Base-by-base conservation (phyloP, 2,797 vertebrate genomes). In the Hydrocynus forskahlii region DNA sequence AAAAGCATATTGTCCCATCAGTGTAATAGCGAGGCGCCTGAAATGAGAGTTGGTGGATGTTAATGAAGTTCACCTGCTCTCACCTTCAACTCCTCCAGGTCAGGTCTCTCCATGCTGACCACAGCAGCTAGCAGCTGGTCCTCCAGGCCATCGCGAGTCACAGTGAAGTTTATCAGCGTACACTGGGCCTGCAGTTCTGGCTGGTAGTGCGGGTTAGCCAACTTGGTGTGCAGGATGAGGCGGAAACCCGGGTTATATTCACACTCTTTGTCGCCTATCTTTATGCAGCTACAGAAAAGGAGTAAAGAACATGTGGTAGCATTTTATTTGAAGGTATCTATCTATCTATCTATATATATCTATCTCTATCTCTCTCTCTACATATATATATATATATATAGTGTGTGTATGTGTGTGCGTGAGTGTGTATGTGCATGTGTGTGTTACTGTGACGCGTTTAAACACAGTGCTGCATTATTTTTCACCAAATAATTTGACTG, bases 131-230 rank as follows among this genome's bases (percentile, higher is more conserved):
- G 92, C 78, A 99, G 93, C 89, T 99, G 98, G 84, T 99, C 97
- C 89, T 99, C 97, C 80, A 99, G 89, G 14, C 97, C 97, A 0
- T 96, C 95, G 4, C 94, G 92, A 0, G 96, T 98, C 88, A 99
- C 97, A 0, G 96, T 98, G 92, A 99, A 99, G 88, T 99, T 96
- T 79, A 99, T 96, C 84, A 99, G 93, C 14, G 97, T 99, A 89
- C 97, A 97, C 92, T 99, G 98, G 3, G 97, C 97, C 90, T 99
- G 98, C 86, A 99, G 93, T 91, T 99, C 98, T 0, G 98, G 98
- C 78, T 95, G 97, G 91, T 99, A 99, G 88, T 99, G 98, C 10
- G 97, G 98, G 87, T 94, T 99, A 59, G 96, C 96, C 48, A 99
- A 91, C 89, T 98, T 99, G 13, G 97, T 98, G 90, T 99, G 97